These are phyloP conservation scores for Nymphicus hollandicus DNA, from an alignment of 2,113 vertebrate species.

Conservation along the genomic window DNA sequence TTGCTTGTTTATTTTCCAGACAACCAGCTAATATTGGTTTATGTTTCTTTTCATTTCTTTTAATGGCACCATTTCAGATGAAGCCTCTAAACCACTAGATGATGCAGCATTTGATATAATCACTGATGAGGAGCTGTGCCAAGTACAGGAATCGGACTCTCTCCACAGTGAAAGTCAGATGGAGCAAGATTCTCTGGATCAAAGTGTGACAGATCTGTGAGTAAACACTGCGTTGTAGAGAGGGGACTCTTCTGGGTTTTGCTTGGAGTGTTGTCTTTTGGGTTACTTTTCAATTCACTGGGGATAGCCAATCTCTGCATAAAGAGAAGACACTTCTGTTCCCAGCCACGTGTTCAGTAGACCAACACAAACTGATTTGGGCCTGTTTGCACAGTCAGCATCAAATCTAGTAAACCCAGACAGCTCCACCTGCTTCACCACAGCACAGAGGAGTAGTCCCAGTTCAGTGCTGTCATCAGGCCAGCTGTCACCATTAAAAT, in stretches of 20 bases:
- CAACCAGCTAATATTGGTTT: neutral
- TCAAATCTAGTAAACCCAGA: neutral
- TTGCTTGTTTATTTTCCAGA: neutral
- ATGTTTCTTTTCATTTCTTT: neutral
- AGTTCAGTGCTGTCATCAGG: neutral
- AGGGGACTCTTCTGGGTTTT: neutral
- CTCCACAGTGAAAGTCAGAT: constrained; percentile 76
- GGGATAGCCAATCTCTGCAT: neutral
- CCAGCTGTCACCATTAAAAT: neutral
- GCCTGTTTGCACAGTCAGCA: neutral
- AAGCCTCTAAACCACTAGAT: constrained; percentile 72
- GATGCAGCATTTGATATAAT: constrained; percentile 92
- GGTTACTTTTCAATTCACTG: neutral
- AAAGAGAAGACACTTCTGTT: neutral
- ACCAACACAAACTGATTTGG: neutral
- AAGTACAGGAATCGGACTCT: constrained; percentile 79
- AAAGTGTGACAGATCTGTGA: constrained; percentile 81
- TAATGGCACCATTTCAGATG: constrained; percentile 42
- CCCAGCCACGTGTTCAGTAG: neutral
- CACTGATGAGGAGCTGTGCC: constrained; percentile 91
- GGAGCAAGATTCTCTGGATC: constrained; percentile 72
- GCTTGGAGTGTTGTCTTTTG: neutral
- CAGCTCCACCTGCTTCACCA: neutral
- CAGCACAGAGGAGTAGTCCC: neutral
- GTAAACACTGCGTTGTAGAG: constrained; percentile 44